Evolutionary conservation across 2,888 invertebrate species (phyloP).

Genomic region (Lasioglossum lativentre): DNA sequence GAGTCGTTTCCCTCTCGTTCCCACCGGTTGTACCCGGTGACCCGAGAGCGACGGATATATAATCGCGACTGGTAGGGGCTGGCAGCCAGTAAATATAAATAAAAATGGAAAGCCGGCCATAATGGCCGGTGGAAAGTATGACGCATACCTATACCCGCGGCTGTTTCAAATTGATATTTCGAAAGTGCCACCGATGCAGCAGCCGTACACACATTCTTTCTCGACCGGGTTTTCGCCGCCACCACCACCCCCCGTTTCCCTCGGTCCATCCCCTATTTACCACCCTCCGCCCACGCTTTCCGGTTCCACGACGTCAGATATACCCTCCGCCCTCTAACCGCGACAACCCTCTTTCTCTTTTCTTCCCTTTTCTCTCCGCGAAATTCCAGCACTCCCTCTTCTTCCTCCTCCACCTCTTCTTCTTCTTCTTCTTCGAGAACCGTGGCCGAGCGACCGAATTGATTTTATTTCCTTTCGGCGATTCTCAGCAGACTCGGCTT

Average conservation of each 20-base stretch:
- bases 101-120: slow-evolving; percentile 84
- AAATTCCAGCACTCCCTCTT: neutral
- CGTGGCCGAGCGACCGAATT: slow-evolving; percentile 54
- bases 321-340: neutral
- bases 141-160: slow-evolving; percentile 78
- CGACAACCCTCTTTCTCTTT: slow-evolving; percentile 7
- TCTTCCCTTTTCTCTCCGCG: neutral
- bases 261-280: neutral
- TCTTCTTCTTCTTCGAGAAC: neutral
- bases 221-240: slow-evolving; percentile 2
- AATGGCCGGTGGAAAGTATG: slow-evolving; percentile 82
- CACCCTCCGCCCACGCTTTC: slow-evolving; percentile 19
- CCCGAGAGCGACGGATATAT: slow-evolving; percentile 64
- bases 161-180: slow-evolving; percentile 83
- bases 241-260: neutral
- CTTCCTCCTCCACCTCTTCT: neutral
- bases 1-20: slow-evolving; percentile 3
- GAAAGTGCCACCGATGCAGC: slow-evolving; percentile 66
- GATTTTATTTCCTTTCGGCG: slow-evolving; percentile 73
- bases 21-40: slow-evolving; percentile 42
- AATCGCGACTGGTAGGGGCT: slow-evolving; percentile 43
- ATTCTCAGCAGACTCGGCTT: slow-evolving; percentile 62
- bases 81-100: slow-evolving; percentile 80
- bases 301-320: slow-evolving; percentile 19
- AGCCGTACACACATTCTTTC: slow-evolving; percentile 53